Conservation (phyloP, 2,113 vertebrate genomes). For the Ciconia boyciana region DNA sequence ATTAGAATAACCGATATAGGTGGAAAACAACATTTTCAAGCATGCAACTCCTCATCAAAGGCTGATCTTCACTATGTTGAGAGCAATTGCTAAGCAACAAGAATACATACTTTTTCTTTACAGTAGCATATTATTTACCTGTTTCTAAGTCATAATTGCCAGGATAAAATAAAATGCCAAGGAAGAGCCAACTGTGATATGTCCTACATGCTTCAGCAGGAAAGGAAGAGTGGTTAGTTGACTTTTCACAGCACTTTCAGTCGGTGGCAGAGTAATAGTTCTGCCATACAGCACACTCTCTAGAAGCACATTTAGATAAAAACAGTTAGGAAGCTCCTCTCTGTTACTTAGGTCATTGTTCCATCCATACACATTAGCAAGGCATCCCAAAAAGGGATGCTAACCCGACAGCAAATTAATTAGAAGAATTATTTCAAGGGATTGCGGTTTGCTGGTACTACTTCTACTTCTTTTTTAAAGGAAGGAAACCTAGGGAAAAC, state of each 20-base stretch:
- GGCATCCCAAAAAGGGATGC: background rate
- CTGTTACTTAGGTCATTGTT: background rate
- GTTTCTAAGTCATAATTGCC: background rate
- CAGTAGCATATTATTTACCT: conserved; percentile 1
- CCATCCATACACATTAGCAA: conserved; percentile 1
- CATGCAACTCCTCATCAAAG: background rate
- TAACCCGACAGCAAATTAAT: background rate
- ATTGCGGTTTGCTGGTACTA: background rate
- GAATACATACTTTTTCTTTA: background rate
- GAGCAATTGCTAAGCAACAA: conserved; percentile 45
- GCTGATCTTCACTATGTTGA: background rate
- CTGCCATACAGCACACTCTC: background rate
- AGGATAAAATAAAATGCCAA: background rate
- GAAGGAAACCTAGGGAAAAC: background rate
- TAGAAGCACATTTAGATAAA: background rate
- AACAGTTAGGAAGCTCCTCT: background rate
- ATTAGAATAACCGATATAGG: background rate
- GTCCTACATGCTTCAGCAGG: background rate
- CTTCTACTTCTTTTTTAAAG: background rate
- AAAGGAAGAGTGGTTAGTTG: background rate
- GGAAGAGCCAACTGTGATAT: background rate
- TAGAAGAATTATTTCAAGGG: conserved; percentile 9
- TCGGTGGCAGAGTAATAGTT: background rate
- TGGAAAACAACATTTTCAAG: background rate
- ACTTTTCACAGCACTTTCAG: background rate